Percentiles rank a stretch among this genome's conserved stretches.
phyloP scores from a whole-genome alignment of 2,113 vertebrate genomes.

The Ptilonorhynchus violaceus region DNA sequence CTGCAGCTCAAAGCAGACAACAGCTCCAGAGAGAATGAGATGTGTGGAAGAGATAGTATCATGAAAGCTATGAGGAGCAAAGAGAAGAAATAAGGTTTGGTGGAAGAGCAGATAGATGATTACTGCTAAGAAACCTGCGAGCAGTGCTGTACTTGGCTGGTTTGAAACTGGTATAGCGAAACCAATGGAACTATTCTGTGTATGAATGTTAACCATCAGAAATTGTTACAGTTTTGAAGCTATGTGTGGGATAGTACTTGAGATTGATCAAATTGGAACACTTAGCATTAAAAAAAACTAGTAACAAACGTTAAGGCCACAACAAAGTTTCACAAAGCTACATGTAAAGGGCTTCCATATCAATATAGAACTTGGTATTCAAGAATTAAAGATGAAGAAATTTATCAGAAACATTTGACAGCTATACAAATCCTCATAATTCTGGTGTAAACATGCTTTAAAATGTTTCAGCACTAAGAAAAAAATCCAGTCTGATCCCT shows the following conservation, averaged over 20 bases:
- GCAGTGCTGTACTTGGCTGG: not conserved
- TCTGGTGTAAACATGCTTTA: fast-evolving
- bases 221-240: not conserved
- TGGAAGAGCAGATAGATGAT: not conserved
- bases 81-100: not conserved
- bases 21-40: not conserved
- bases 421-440: fast-evolving
- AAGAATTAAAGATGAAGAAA: not conserved
- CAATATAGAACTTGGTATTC: fast-evolving
- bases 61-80: not conserved
- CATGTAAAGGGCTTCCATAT: not conserved
- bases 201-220: not conserved
- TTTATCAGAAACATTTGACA: not conserved
- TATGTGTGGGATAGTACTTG: not conserved
- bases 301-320: not conserved
- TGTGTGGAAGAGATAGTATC: fast-evolving
- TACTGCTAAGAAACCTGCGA: not conserved
- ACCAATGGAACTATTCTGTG: not conserved
- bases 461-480: not conserved
- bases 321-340: not conserved
- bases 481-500: not conserved
- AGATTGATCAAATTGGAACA: not conserved
- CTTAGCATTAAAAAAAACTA: not conserved
- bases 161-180: not conserved
- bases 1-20: not conserved